A percentile compares a stretch with the other conserved stretches of the same genome.
phyloP scores from a whole-genome alignment of 2,888 invertebrate species.

The Heliconius cydno region DNA sequence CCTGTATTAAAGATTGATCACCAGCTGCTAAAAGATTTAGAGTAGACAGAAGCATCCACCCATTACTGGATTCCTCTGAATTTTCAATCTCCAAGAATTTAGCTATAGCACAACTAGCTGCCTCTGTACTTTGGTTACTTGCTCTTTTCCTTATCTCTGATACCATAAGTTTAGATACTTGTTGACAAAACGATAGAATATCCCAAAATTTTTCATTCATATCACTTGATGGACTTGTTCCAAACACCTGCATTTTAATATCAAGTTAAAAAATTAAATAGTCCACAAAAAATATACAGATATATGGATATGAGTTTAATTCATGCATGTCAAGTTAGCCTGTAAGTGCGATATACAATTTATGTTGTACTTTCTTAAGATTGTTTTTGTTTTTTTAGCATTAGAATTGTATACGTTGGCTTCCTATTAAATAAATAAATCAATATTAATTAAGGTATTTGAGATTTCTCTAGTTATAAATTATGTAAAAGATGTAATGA shows the following conservation, averaged over 20 bases:
- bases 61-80: slow-evolving; percentile 96
- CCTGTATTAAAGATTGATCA: slow-evolving; percentile 94
- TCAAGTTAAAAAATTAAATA: slow-evolving; percentile 7
- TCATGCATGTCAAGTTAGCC: no score
- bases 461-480: no score
- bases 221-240: slow-evolving; percentile 95
- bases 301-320: no score
- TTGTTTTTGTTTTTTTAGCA: no score
- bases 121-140: slow-evolving; percentile 97
- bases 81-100: slow-evolving; percentile 98
- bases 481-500: no score
- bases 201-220: slow-evolving; percentile 99
- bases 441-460: no score
- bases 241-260: slow-evolving; percentile 90
- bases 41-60: slow-evolving; percentile 97
- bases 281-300: neutral
- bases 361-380: no score
- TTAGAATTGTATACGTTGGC: no score
- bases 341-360: no score
- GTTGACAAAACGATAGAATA: slow-evolving; percentile 95
- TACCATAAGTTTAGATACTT: slow-evolving; percentile 98
- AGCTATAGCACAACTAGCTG: slow-evolving; percentile 98
- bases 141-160: slow-evolving; percentile 96
- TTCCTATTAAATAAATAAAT: no score
- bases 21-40: slow-evolving; percentile 96